These are phyloP conservation scores for Macrotrachela quadricornifera DNA, from an alignment of 1,140 invertebrate species.

Conservation along the genomic window DNA sequence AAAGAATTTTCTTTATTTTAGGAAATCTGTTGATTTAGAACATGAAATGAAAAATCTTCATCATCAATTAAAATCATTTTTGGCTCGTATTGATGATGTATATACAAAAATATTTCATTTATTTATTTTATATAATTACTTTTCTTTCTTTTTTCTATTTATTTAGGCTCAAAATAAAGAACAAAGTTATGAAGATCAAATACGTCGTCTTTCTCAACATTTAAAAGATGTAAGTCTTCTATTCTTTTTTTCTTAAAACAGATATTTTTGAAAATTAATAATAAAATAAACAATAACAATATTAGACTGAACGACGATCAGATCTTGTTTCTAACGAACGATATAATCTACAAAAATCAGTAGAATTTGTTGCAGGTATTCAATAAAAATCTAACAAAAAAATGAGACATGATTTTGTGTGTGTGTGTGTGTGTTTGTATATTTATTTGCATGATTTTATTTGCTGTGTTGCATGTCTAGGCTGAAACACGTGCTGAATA, in stretches of 20 bases:
- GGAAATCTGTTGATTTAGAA: too few relatives aligned
- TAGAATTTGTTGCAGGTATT: slow-evolving; percentile 19
- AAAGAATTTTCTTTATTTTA: too few relatives aligned
- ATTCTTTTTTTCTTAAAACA: background rate
- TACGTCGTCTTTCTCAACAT: slow-evolving; percentile 91
- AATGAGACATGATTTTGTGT: background rate
- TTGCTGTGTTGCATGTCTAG: too few relatives aligned
- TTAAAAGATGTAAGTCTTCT: slow-evolving; percentile 72
- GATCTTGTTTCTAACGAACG: slow-evolving; percentile 15
- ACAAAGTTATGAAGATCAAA: slow-evolving; percentile 99
- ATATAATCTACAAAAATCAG: slow-evolving; percentile 12
- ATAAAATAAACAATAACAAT: too few relatives aligned
- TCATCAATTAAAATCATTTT: too few relatives aligned
- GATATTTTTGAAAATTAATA: background rate
- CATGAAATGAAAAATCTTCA: too few relatives aligned
- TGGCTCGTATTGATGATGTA: too few relatives aligned
- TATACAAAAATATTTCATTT: too few relatives aligned
- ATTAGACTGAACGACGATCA: slow-evolving; percentile 15
- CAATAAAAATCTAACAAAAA: background rate
- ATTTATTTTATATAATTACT: too few relatives aligned
- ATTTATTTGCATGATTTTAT: background rate
- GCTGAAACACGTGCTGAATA: too few relatives aligned
- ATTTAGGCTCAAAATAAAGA: slow-evolving; percentile 82
- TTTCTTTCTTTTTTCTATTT: too few relatives aligned
- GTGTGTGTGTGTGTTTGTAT: background rate